Evolutionary conservation across 2,888 invertebrate species (phyloP).

Genomic region (Polyploca ridens): DNA sequence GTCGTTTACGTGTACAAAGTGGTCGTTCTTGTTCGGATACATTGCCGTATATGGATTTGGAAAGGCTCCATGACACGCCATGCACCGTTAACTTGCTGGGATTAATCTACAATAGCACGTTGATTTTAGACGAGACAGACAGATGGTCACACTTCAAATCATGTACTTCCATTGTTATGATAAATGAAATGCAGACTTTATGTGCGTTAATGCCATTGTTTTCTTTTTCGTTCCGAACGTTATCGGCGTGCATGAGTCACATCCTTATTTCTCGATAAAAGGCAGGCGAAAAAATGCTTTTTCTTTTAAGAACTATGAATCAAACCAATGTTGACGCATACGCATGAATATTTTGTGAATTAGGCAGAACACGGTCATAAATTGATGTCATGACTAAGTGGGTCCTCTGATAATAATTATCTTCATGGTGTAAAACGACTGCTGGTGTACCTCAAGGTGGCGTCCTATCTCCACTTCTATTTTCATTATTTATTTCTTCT

Average conservation of each 20-base stretch:
- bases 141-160: conserved; percentile 45
- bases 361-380: neutral
- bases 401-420: no score
- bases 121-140: conserved; percentile 58
- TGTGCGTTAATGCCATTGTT: neutral
- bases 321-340: conserved; percentile 5
- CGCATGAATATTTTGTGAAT: neutral
- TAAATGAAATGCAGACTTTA: conserved; percentile 1
- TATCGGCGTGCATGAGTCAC: conserved; percentile 8
- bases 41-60: conserved; percentile 65
- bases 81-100: conserved; percentile 55
- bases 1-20: conserved; percentile 43
- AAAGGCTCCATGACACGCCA: conserved; percentile 65
- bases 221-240: neutral
- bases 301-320: neutral
- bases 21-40: conserved; percentile 47
- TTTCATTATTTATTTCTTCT: no score
- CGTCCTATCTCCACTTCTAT: no score
- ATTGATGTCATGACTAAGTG: neutral
- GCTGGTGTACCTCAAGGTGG: no score
- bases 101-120: conserved; percentile 60
- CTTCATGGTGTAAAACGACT: no score
- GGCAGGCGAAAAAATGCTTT: neutral
- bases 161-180: conserved; percentile 9
- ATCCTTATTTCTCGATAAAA: conserved; percentile 2